Evolutionary conservation across 2,888 invertebrate genomes (phyloP).

Genomic region (Drosophila infuscata): DNA sequence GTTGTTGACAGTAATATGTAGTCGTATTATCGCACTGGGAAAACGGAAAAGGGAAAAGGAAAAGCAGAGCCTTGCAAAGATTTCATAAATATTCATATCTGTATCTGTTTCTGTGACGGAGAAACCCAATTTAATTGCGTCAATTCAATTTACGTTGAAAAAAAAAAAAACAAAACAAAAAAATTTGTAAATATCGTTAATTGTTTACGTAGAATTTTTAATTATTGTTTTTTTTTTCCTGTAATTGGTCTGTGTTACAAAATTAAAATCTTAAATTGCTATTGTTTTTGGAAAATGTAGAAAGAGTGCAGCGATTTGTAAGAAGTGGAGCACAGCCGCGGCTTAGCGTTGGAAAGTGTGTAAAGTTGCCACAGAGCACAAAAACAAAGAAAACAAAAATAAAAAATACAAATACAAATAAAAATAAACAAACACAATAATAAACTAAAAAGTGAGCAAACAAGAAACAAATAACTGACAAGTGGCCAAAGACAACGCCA

Average conservation of each 20-base stretch:
- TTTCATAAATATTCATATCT: constrained; percentile 29
- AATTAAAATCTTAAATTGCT: constrained; percentile 7
- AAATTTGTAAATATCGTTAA: constrained; percentile 11
- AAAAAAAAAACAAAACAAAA: background rate
- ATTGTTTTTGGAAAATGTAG: constrained; percentile 15
- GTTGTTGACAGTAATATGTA: background rate
- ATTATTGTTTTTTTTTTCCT: background rate
- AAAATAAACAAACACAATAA: constrained; percentile 8
- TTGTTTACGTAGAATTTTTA: background rate
- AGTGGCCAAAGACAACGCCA: constrained; percentile 57
- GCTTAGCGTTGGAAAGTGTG: constrained; percentile 23
- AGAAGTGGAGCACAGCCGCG: constrained; percentile 9
- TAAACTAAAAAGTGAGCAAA: constrained; percentile 9
- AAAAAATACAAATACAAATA: constrained; percentile 5
- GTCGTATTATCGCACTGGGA: constrained; percentile 10
- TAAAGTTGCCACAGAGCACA: constrained; percentile 11
- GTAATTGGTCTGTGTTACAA: constrained; percentile 17
- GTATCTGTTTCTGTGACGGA: constrained; percentile 2
- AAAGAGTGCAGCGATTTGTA: constrained; percentile 16
- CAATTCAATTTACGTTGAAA: constrained; percentile 12
- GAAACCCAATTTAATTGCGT: constrained; percentile 25
- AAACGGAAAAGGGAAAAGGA: constrained; percentile 1
- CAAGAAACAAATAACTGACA: constrained; percentile 33
- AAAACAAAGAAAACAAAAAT: constrained; percentile 10
- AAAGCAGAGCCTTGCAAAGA: background rate